Evolutionary conservation across 2,888 invertebrate genomes (phyloP).

Genomic region (Acronicta alni): DNA sequence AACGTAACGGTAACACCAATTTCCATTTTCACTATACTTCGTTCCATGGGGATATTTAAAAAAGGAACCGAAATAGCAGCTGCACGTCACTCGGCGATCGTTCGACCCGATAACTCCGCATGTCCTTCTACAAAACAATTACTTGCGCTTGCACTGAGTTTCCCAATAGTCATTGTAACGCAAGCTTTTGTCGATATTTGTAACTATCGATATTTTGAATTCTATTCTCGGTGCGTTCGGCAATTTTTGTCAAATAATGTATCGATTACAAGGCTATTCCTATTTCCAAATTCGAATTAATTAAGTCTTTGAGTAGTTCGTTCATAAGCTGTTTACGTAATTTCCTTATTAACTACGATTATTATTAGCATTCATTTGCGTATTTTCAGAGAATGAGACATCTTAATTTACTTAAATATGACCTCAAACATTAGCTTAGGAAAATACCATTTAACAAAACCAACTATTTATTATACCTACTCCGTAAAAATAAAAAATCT

Average conservation of each 20-base stretch:
- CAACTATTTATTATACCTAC: slow-evolving; percentile 17
- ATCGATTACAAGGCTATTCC: slow-evolving; percentile 45
- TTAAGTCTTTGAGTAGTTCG: no score
- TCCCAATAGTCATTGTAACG: slow-evolving; percentile 74
- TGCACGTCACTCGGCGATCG: slow-evolving; percentile 78
- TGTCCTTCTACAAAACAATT: slow-evolving; percentile 87
- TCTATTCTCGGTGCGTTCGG: slow-evolving; percentile 28
- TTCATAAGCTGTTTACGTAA: no score
- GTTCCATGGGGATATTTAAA: slow-evolving; percentile 69
- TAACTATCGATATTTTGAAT: slow-evolving; percentile 65
- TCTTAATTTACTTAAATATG: not conserved
- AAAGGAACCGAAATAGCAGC: slow-evolving; percentile 79
- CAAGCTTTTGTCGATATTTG: slow-evolving; percentile 73
- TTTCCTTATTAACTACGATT: no score
- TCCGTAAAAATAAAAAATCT: slow-evolving; percentile 53
- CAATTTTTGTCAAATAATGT: slow-evolving; percentile 45
- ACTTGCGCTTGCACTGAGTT: slow-evolving; percentile 77
- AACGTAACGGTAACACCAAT: slow-evolving; percentile 46
- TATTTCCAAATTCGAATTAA: slow-evolving; percentile 1
- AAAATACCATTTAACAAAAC: slow-evolving; percentile 25
- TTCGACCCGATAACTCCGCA: slow-evolving; percentile 73
- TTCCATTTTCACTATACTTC: slow-evolving; percentile 65
- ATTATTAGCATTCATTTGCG: no score
- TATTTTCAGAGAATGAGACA: no score
- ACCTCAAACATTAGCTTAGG: slow-evolving; percentile 8